A percentile compares a stretch with the other conserved stretches of the same genome.
phyloP scores from a whole-genome alignment of 2,113 vertebrate species.

The Neodontobutis hainanensis region DNA sequence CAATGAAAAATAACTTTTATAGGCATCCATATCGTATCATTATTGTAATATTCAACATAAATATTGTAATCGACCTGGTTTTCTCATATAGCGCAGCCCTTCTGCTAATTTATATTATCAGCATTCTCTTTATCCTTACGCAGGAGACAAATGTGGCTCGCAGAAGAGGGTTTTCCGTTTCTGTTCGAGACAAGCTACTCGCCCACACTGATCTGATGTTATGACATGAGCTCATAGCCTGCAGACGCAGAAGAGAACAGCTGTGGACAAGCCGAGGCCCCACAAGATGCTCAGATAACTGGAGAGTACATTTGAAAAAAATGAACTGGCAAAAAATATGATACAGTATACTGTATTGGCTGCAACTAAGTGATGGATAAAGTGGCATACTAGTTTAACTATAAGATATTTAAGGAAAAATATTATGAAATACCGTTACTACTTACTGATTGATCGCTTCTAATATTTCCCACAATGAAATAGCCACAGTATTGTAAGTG shows the following conservation, averaged over 20 bases:
- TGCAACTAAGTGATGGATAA: not conserved
- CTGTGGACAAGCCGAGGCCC: constrained; percentile 59
- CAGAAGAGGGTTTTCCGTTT: not conserved
- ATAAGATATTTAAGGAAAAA: too few species aligned
- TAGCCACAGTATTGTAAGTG: too few species aligned
- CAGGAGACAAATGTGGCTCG: too few species aligned
- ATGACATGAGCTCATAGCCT: constrained; percentile 57
- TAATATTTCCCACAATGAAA: too few species aligned
- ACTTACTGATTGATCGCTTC: too few species aligned
- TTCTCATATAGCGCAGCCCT: too few species aligned
- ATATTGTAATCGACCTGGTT: too few species aligned
- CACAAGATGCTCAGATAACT: constrained; percentile 46
- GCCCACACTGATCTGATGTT: constrained; percentile 50
- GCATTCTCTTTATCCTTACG: not conserved
- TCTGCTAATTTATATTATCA: too few species aligned
- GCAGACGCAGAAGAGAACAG: constrained; percentile 54
- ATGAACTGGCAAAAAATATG: not conserved
- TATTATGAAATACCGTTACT: too few species aligned
- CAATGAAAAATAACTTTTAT: too few species aligned
- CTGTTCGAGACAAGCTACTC: not conserved
- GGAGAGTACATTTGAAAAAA: constrained; percentile 1
- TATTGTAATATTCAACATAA: too few species aligned
- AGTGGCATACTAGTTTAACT: not conserved
- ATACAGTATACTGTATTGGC: not conserved
- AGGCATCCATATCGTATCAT: too few species aligned